Evolutionary conservation across 2,113 vertebrate species (phyloP).

Genomic region (Pseudorasbora parva): DNA sequence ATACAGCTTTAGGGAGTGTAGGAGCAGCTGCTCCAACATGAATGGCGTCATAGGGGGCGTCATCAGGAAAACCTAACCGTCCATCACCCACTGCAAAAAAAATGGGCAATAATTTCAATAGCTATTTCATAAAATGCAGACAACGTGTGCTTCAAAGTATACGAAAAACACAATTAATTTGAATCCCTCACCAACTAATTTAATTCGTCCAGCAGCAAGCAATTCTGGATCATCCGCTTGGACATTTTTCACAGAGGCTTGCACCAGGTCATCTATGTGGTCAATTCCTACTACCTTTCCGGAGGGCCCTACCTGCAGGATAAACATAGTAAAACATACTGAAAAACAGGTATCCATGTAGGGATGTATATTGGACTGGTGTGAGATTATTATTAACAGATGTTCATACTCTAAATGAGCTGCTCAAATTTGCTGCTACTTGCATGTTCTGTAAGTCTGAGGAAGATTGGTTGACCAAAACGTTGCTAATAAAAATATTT

Average conservation of each 20-base stretch:
- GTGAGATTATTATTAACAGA: no score
- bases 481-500: no score
- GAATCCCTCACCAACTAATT: constrained; percentile 78
- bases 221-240: constrained; percentile 80
- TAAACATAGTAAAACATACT: not conserved
- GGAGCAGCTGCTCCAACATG: constrained; percentile 89
- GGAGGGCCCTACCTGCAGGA: constrained; percentile 76
- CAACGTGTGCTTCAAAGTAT: not conserved
- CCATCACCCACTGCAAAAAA: constrained; percentile 83
- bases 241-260: constrained; percentile 80
- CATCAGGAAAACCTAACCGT: constrained; percentile 81
- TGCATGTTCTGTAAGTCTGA: no score
- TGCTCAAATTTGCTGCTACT: no score
- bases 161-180: not conserved
- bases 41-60: constrained; percentile 88
- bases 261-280: constrained; percentile 86
- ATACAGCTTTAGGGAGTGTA: constrained; percentile 82
- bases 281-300: constrained; percentile 89
- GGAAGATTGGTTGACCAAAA: no score
- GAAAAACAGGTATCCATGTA: not conserved
- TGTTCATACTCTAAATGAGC: no score
- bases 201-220: constrained; percentile 82
- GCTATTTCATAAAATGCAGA: not conserved
- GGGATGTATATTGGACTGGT: no score
- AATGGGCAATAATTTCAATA: no score